phyloP scores from a whole-genome alignment of 2,797 vertebrate species.

The Nannoperca obscura region DNA sequence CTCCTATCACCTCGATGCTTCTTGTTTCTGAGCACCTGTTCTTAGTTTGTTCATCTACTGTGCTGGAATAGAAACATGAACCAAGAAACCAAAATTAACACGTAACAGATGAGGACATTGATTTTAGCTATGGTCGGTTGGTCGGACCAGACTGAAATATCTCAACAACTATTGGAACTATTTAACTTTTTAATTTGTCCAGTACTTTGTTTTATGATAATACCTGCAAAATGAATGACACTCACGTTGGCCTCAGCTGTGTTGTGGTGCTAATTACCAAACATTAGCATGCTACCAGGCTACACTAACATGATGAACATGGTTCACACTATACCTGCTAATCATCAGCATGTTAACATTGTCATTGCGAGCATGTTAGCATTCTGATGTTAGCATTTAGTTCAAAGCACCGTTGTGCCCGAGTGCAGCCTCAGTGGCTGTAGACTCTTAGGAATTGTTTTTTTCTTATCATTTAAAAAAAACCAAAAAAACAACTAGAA shows the following conservation, averaged over 20 bases:
- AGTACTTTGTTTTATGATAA: neutral
- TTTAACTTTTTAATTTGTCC: too few relatives aligned
- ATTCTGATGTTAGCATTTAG: neutral
- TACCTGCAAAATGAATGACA: neutral
- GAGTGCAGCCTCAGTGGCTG: neutral
- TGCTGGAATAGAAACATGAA: neutral
- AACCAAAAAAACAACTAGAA: too few relatives aligned
- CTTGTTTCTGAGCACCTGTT: neutral
- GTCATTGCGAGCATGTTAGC: neutral
- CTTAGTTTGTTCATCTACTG: neutral
- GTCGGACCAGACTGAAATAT: neutral
- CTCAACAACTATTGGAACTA: neutral
- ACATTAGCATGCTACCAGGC: neutral
- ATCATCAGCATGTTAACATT: neutral
- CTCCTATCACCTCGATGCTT: neutral
- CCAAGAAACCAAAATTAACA: neutral
- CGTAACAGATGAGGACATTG: neutral
- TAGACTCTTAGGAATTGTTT: neutral
- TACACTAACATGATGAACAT: neutral
- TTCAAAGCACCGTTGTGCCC: too few relatives aligned
- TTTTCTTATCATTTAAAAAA: neutral
- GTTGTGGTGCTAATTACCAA: neutral
- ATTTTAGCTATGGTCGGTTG: too few relatives aligned
- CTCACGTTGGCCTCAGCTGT: neutral
- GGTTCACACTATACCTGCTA: neutral